Evolutionary conservation across 2,888 invertebrate genomes (phyloP).

Genomic region (Dendrolimus pini): DNA sequence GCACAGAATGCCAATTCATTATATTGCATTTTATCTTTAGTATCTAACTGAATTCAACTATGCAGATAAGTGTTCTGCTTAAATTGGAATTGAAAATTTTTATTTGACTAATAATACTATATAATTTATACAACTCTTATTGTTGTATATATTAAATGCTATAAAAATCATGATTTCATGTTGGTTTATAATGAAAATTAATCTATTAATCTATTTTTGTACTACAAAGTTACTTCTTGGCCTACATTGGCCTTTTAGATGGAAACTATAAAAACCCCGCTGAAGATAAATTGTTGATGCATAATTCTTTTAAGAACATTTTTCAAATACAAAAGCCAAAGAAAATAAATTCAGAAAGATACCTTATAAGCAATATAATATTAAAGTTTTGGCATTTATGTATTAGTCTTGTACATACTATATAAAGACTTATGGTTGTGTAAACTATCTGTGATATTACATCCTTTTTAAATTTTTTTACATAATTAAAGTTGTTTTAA

Average conservation of each 20-base stretch:
- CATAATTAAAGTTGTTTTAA: too few relatives aligned
- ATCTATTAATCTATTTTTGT: too few relatives aligned
- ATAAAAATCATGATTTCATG: too few relatives aligned
- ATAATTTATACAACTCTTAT: too few relatives aligned
- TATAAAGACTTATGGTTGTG: constrained; percentile 2
- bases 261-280: not conserved
- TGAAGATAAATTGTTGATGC: constrained; percentile 1
- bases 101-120: too few relatives aligned
- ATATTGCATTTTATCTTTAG: not conserved
- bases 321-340: not conserved
- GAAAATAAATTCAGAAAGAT: not conserved
- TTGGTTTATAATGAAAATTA: too few relatives aligned
- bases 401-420: not conserved
- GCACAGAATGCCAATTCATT: not conserved
- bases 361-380: constrained; percentile 12
- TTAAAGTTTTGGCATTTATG: constrained; percentile 15
- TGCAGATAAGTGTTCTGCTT: too few relatives aligned
- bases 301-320: too few relatives aligned
- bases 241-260: not conserved
- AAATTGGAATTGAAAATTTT: too few relatives aligned
- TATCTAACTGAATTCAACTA: not conserved
- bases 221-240: too few relatives aligned
- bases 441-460: constrained; percentile 13
- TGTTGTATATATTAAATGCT: too few relatives aligned
- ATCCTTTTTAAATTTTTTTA: constrained; percentile 2